phyloP scores from a whole-genome alignment of 1,140 invertebrate species.

The Nixonia krombeini region DNA sequence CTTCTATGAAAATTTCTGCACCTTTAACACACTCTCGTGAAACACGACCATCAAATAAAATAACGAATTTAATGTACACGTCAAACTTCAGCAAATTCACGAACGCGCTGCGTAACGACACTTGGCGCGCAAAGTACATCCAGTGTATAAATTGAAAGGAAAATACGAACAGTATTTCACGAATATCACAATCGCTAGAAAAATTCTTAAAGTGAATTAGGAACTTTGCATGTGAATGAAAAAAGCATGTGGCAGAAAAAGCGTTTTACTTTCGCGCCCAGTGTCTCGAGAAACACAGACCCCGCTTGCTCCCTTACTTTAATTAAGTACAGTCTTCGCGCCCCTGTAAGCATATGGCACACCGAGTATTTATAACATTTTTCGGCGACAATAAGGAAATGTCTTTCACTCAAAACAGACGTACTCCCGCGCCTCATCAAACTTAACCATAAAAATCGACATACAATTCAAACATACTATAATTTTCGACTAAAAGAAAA shows the following conservation, averaged over 20 bases:
- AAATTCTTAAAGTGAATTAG: too few species aligned
- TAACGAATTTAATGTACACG: conserved; percentile 35
- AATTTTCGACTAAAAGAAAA: conserved; percentile 28
- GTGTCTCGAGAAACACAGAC: conserved; percentile 30
- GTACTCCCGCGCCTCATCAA: conserved; percentile 45
- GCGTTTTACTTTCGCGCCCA: conserved; percentile 39
- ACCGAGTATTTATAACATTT: conserved; percentile 68
- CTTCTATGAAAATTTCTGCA: neutral
- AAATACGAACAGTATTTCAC: too few species aligned
- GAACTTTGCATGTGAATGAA: too few species aligned
- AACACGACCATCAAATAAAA: conserved; percentile 23
- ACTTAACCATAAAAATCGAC: conserved; percentile 52
- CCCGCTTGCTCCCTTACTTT: conserved; percentile 18
- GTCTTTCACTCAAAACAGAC: conserved; percentile 18
- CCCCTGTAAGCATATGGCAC: conserved; percentile 67
- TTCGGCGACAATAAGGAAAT: conserved; percentile 38
- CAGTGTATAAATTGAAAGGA: too few species aligned
- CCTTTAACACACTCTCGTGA: neutral
- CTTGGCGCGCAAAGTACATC: conserved; percentile 41
- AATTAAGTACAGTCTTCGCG: conserved; percentile 70
- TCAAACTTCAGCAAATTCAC: conserved; percentile 17
- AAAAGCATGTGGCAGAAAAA: conserved; percentile 7
- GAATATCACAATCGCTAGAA: too few species aligned
- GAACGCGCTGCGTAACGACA: conserved; percentile 24
- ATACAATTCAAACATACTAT: conserved; percentile 16